These are phyloP conservation scores for Linnaemya tessellans DNA, from an alignment of 2,888 invertebrate genomes.

Conservation along the genomic window DNA sequence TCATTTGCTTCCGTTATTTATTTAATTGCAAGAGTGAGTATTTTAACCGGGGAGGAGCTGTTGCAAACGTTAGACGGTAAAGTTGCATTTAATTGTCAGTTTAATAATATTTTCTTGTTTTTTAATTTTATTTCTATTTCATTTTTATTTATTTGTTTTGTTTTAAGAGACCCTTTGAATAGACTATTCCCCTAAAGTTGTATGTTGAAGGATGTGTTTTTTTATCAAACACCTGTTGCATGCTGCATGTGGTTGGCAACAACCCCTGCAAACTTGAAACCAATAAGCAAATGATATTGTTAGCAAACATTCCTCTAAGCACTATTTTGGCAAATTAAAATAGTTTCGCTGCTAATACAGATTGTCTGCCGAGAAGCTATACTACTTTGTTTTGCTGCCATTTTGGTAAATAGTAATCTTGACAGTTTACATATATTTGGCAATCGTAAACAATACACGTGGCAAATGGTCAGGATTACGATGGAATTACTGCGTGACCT, in stretches of 20 bases:
- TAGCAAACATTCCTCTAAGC: not conserved
- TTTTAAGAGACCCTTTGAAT: not conserved
- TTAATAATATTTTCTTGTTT: not conserved
- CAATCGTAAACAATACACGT: too few species aligned
- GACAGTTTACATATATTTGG: too few species aligned
- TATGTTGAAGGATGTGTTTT: constrained; percentile 2
- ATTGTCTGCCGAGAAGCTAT: too few species aligned
- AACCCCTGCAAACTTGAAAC: not conserved
- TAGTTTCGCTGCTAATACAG: too few species aligned
- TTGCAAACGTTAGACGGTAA: not conserved
- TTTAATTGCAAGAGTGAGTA: constrained; percentile 10
- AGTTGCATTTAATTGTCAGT: constrained; percentile 16
- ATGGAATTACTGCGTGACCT: too few species aligned
- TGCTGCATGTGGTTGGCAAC: not conserved
- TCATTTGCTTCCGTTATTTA: constrained; percentile 50
- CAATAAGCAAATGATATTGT: not conserved
- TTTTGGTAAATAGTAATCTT: too few species aligned
- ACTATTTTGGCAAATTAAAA: too few species aligned
- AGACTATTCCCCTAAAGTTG: not conserved
- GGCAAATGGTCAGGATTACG: too few species aligned
- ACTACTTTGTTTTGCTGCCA: too few species aligned
- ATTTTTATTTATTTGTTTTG: too few species aligned
- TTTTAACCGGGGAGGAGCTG: not conserved
- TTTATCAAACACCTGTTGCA: constrained; percentile 32
- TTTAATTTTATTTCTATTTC: too few species aligned